These are phyloP conservation scores for Troides helena DNA, from an alignment of 2,888 invertebrate species.

Conservation along the genomic window DNA sequence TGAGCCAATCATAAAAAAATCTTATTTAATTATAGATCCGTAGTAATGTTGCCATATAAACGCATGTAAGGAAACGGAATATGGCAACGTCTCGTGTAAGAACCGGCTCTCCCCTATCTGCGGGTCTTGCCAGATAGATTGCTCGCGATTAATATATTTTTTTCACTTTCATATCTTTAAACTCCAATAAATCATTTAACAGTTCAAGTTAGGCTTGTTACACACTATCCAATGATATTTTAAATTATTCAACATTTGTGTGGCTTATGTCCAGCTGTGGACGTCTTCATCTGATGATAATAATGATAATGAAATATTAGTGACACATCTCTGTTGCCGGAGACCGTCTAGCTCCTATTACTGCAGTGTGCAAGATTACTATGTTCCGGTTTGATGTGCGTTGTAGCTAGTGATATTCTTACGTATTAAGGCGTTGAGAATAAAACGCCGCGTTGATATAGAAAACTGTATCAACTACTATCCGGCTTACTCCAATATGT, in stretches of 20 bases:
- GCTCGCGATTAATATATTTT: constrained; percentile 32
- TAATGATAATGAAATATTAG: too few relatives aligned
- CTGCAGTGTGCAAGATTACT: too few relatives aligned
- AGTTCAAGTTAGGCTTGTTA: constrained; percentile 5
- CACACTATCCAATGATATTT: not conserved
- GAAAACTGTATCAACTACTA: too few relatives aligned
- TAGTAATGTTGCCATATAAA: constrained; percentile 9
- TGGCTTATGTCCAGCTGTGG: too few relatives aligned
- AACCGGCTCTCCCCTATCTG: constrained; percentile 29
- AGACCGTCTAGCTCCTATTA: too few relatives aligned
- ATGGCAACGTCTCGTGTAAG: constrained; percentile 11
- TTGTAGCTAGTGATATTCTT: too few relatives aligned
- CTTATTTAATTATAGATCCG: constrained; percentile 20
- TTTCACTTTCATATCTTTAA: constrained; percentile 33
- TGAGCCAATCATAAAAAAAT: not conserved
- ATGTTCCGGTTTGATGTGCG: too few relatives aligned
- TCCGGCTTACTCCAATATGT: too few relatives aligned
- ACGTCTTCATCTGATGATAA: too few relatives aligned
- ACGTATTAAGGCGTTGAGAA: too few relatives aligned
- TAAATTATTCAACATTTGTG: not conserved
- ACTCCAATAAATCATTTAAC: constrained; percentile 31
- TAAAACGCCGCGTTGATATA: too few relatives aligned
- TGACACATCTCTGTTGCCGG: too few relatives aligned
- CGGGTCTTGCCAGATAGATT: constrained; percentile 8
- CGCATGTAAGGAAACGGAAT: constrained; percentile 10